Evolutionary conservation across 2,113 vertebrate species (phyloP), one percentile per base, ranked within the genome.

Genomic region (Paramisgurnus dabryanus): DNA sequence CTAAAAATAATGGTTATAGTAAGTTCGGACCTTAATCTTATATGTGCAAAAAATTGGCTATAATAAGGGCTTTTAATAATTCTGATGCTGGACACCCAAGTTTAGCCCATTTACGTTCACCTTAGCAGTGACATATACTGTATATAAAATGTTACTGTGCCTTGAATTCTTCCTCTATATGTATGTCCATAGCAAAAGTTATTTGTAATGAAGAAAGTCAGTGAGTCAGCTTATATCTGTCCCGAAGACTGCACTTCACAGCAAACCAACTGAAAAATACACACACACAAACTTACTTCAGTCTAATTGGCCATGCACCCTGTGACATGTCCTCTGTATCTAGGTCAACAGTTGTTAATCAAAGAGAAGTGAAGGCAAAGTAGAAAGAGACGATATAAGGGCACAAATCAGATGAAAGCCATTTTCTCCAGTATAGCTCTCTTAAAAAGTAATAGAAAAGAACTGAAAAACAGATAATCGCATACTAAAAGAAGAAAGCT

Each of bases 341-440:
- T 77, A 34, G 43, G 60, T 73, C 43, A 63, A 60, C 68, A 67
- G 63, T 9, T 67, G 63, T 49, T 82, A 61, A 66, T 41, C 61
- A 67, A 3, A 0, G 17, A 58, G 65, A 17, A 60, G 39, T 63
- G 9, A 66, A 34, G 60, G 43, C 34, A 61, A 67, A 39, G 57
- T 63, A 39, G 50, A 65, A 12, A 82, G 70, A 80, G 71, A 76
- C 27, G 27, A 34, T 34, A 75, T 34, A 76, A 80, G 80, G 74
- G 39, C 13, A 17, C 18, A 43, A 53, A 27, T 17, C 22, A 17
- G 53, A 39, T 9, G 47, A 55, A 47, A 27, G 4, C 3, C 8
- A 64, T 49, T 75, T 76, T 49, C 58, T 49, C 7, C 22, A 63
- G 18, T 41, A 47, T 0, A 17, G 12, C 34, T 75, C 18, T 43